phyloP scores from a whole-genome alignment of 1,140 invertebrate genomes.

The Limonius californicus region DNA sequence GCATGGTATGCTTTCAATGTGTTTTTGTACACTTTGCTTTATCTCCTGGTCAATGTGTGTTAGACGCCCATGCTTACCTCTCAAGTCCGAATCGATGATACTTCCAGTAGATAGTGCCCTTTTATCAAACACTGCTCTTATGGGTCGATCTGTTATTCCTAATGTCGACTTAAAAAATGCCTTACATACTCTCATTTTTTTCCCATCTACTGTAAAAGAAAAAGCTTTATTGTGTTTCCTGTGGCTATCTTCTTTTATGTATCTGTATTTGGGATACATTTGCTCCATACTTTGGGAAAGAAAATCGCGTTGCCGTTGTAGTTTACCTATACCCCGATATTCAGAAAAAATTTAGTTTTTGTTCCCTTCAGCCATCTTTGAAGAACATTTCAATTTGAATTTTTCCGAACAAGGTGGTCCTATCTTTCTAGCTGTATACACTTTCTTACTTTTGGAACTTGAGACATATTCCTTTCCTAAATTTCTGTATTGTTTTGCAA shows the following conservation, averaged over 20 bases:
- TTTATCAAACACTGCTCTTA: slow-evolving; percentile 32
- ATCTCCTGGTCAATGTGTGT: slow-evolving; percentile 7
- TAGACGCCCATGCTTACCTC: slow-evolving; percentile 13
- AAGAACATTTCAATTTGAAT: background rate
- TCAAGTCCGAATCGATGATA: background rate
- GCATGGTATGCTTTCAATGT: background rate
- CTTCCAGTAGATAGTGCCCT: background rate
- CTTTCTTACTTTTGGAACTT: too few species aligned
- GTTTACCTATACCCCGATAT: background rate
- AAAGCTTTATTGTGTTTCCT: slow-evolving; percentile 37
- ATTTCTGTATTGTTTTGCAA: too few species aligned
- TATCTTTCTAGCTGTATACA: too few species aligned
- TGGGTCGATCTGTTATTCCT: slow-evolving; percentile 29
- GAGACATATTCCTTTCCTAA: too few species aligned
- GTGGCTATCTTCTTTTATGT: slow-evolving; percentile 5
- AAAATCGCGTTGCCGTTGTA: background rate
- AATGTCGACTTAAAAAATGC: slow-evolving; percentile 34
- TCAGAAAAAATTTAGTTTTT: background rate
- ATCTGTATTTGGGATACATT: background rate
- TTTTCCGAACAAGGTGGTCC: too few species aligned
- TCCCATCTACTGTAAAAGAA: slow-evolving; percentile 28
- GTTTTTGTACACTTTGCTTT: slow-evolving; percentile 13
- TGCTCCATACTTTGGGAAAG: background rate
- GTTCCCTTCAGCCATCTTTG: background rate
- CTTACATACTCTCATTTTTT: slow-evolving; percentile 33